These are phyloP conservation scores for Oligia latruncula DNA, from an alignment of 2,888 invertebrate genomes.

Conservation along the genomic window DNA sequence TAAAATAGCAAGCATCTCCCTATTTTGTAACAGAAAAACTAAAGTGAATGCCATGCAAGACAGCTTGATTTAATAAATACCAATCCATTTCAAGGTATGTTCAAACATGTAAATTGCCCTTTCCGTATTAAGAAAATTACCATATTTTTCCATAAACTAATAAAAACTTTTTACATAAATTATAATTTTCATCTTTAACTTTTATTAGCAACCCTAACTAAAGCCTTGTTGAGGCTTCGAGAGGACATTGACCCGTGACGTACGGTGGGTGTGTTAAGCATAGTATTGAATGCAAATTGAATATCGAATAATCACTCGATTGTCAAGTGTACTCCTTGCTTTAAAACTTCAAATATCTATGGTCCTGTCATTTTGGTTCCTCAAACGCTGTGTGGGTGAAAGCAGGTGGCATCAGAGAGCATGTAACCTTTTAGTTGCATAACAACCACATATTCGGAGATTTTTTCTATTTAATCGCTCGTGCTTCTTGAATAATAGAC, in stretches of 20 bases:
- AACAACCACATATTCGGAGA: not conserved
- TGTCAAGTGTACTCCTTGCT: conserved; percentile 52
- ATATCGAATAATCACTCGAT: conserved; percentile 55
- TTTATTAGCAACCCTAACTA: conserved; percentile 40
- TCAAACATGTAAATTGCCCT: not conserved
- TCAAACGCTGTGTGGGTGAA: not conserved
- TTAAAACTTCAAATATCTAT: conserved; percentile 43
- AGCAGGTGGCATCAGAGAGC: not conserved
- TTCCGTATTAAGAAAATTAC: not conserved
- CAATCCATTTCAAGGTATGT: not conserved
- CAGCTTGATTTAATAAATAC: not conserved
- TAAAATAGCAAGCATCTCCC: too few species aligned
- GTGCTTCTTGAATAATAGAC: not conserved
- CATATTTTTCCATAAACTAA: not conserved
- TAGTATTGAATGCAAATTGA: conserved; percentile 62
- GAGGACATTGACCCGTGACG: conserved; percentile 73
- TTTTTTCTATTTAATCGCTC: not conserved
- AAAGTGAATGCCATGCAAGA: not conserved
- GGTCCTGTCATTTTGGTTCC: conserved; percentile 8
- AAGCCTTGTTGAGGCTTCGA: conserved; percentile 74
- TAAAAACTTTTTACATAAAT: not conserved
- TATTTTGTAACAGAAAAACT: not conserved
- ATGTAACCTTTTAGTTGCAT: not conserved
- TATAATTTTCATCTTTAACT: not conserved
- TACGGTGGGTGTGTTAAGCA: conserved; percentile 70